Conservation (phyloP, 2,113 vertebrate genomes). For the Menura novaehollandiae region DNA sequence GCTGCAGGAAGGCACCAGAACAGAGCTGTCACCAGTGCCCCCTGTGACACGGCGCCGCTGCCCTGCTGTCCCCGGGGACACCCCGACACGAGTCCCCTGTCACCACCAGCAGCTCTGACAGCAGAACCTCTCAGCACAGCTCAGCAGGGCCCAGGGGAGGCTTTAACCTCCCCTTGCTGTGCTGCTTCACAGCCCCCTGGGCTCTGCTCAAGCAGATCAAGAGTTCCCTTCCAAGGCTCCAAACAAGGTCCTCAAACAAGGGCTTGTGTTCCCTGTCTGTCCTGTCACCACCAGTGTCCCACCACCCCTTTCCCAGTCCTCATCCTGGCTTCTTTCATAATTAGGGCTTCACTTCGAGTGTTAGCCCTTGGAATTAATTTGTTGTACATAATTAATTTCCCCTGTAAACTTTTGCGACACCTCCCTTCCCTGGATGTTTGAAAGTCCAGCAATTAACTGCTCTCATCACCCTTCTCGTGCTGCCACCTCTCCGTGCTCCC, state of each 20-base stretch:
- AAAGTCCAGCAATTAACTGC: conserved; percentile 3
- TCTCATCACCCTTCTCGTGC: not conserved
- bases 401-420: not conserved
- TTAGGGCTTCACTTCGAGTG: not conserved
- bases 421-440: not conserved
- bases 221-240: not conserved
- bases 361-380: not conserved
- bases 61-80: not conserved
- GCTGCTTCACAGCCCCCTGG: accelerated
- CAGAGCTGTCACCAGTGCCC: accelerated
- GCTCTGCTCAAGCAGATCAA: not conserved
- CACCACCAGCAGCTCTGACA: not conserved
- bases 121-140: not conserved
- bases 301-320: not conserved
- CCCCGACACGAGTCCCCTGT: not conserved
- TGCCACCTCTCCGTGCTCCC: not conserved
- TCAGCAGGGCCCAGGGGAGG: not conserved
- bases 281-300: not conserved
- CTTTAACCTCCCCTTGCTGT: accelerated
- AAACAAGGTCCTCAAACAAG: not conserved
- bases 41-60: accelerated
- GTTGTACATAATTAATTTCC: not conserved
- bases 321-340: not conserved
- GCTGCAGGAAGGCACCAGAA: not conserved
- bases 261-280: not conserved